A percentile compares a stretch with the other conserved stretches of the same genome.
phyloP scores from a whole-genome alignment of 2,797 vertebrate species.

The Borostomias antarcticus region DNA sequence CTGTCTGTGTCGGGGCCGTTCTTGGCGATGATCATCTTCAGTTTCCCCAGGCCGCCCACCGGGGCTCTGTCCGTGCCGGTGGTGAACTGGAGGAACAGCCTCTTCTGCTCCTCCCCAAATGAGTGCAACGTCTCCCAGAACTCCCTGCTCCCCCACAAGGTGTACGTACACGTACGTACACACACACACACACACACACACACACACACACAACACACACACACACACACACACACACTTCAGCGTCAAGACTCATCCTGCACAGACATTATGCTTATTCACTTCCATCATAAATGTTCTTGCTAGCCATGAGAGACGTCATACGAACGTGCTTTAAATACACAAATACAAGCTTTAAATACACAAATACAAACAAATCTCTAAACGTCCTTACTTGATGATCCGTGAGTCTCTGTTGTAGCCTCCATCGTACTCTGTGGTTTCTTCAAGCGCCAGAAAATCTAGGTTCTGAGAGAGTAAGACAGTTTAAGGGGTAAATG shows the following conservation, averaged over 20 bases:
- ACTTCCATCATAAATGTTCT: no score
- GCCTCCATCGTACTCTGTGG: slow-evolving; percentile 98
- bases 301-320: no score
- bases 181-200: neutral
- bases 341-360: no score
- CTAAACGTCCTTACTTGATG: slow-evolving; percentile 86
- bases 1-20: slow-evolving; percentile 98
- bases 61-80: slow-evolving; percentile 97
- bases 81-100: slow-evolving; percentile 98
- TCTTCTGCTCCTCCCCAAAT: slow-evolving; percentile 97
- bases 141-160: slow-evolving; percentile 80
- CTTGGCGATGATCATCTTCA: slow-evolving; percentile 99
- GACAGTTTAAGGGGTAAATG: slow-evolving; percentile 1
- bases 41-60: slow-evolving; percentile 95
- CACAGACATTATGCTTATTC: no score
- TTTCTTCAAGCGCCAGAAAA: slow-evolving; percentile 97
- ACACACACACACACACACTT: no score
- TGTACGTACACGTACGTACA: neutral
- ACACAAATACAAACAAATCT: no score
- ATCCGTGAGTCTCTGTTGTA: slow-evolving; percentile 93
- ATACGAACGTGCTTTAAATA: no score
- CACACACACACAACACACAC: neutral
- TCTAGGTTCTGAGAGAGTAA: slow-evolving; percentile 87
- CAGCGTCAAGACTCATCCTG: no score
- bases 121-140: slow-evolving; percentile 98